Evolutionary conservation across 2,888 invertebrate genomes (phyloP).

Genomic region (Colletes collaris): DNA sequence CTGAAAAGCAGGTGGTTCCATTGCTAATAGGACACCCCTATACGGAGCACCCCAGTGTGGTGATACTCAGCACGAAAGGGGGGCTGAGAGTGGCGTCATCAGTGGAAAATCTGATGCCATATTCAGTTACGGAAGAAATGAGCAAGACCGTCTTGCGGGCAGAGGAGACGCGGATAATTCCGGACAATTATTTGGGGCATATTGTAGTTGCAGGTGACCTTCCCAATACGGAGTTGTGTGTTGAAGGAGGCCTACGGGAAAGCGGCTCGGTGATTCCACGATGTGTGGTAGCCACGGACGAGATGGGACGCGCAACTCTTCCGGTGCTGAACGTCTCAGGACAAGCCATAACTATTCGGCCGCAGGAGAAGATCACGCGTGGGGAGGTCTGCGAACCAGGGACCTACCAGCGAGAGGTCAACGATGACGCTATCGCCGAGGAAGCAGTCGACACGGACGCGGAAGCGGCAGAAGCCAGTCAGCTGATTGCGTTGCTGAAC

Average conservation of each 20-base stretch:
- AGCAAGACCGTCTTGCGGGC: constrained; percentile 17
- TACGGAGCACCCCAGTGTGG: not conserved
- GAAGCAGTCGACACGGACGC: too few relatives aligned
- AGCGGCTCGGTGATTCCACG: constrained; percentile 14
- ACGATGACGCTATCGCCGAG: not conserved
- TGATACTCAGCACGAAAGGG: not conserved
- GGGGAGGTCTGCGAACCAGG: constrained; percentile 17
- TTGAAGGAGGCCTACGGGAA: constrained; percentile 27
- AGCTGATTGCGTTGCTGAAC: too few relatives aligned
- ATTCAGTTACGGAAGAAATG: not conserved
- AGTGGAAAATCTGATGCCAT: not conserved
- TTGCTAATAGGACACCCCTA: constrained; percentile 4
- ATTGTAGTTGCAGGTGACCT: not conserved
- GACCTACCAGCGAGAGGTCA: not conserved
- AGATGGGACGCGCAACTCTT: not conserved
- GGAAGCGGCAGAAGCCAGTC: too few relatives aligned
- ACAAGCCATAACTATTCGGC: not conserved
- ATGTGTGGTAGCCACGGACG: constrained; percentile 6
- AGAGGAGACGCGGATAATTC: constrained; percentile 3
- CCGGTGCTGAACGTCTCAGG: constrained; percentile 30
- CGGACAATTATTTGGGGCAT: constrained; percentile 25
- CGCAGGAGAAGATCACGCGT: constrained; percentile 6
- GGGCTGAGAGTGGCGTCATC: not conserved
- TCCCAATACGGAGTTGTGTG: not conserved
- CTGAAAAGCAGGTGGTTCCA: not conserved